Evolutionary conservation across 1,140 invertebrate genomes (phyloP).

Genomic region (Drosophila kohkoa): DNA sequence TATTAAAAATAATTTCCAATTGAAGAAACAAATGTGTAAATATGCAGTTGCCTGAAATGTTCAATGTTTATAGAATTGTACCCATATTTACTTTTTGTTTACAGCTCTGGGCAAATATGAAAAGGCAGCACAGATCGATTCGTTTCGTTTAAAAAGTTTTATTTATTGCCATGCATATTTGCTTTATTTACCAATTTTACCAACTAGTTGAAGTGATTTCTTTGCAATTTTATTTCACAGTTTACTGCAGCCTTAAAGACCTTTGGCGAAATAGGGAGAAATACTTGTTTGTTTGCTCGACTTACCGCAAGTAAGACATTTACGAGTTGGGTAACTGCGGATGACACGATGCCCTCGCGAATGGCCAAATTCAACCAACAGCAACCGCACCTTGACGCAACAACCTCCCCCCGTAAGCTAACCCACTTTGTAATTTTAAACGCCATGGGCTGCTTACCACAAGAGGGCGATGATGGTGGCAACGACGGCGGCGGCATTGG

Average conservation of each 20-base stretch:
- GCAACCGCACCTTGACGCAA: constrained; percentile 43
- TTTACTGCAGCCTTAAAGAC: neutral
- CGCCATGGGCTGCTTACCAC: constrained; percentile 25
- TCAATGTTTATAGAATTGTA: neutral
- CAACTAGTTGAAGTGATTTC: neutral
- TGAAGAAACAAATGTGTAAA: too few species aligned
- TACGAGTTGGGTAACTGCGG: constrained; percentile 35
- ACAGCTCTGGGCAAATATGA: neutral
- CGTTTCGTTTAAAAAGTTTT: neutral
- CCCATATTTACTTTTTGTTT: too few species aligned
- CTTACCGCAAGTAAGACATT: constrained; percentile 40
- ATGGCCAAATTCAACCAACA: constrained; percentile 12
- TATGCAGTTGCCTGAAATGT: neutral
- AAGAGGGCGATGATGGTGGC: neutral
- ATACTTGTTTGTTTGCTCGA: constrained; percentile 5
- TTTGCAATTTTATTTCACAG: constrained; percentile 8
- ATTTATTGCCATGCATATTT: neutral
- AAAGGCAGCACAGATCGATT: neutral
- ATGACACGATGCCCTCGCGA: constrained; percentile 35
- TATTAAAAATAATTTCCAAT: too few species aligned
- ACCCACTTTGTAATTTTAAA: constrained; percentile 42
- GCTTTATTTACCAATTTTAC: neutral
- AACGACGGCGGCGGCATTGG: constrained; percentile 29
- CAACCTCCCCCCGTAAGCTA: constrained; percentile 12
- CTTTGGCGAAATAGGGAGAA: neutral